Evolutionary conservation across 2,888 invertebrate species (phyloP).

Genomic region (Leptinotarsa peninsularis): DNA sequence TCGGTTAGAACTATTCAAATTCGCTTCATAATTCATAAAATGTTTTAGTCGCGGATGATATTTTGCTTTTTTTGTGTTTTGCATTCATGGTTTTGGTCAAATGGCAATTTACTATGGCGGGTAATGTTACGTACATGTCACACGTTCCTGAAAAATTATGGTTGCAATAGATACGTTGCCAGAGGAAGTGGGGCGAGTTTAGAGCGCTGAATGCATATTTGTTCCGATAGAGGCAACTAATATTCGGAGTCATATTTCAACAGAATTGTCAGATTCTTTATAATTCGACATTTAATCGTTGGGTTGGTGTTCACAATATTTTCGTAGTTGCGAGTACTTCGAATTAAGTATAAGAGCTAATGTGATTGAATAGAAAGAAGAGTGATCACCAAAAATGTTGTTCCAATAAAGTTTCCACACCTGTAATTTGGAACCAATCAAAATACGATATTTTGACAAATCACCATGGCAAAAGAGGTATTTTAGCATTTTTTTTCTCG

Average conservation of each 20-base stretch:
- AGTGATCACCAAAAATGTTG: no score
- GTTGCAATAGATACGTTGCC: conserved; percentile 9
- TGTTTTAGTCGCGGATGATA: conserved; percentile 12
- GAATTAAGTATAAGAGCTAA: no score
- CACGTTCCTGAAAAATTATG: conserved; percentile 15
- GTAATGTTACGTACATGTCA: conserved; percentile 22
- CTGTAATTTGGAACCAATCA: no score
- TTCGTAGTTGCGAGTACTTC: no score
- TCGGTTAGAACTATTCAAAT: not conserved
- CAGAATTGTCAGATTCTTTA: no score
- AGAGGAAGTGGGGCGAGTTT: conserved; percentile 4
- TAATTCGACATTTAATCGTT: no score
- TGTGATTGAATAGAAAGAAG: no score
- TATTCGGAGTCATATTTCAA: not conserved
- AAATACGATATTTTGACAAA: no score
- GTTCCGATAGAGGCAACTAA: not conserved
- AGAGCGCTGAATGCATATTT: conserved; percentile 1
- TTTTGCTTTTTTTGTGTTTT: conserved; percentile 12
- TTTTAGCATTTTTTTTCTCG: no score
- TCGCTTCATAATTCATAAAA: conserved; percentile 5
- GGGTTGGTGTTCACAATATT: no score
- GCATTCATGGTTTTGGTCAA: conserved; percentile 18
- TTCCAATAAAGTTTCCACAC: no score
- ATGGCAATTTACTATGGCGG: conserved; percentile 17
- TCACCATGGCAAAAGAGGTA: no score